A percentile compares a stretch with the other conserved stretches of the same genome.
These are phyloP conservation scores for Drosophila ezoana DNA, from an alignment of 2,888 invertebrate species.

Conservation along the genomic window DNA sequence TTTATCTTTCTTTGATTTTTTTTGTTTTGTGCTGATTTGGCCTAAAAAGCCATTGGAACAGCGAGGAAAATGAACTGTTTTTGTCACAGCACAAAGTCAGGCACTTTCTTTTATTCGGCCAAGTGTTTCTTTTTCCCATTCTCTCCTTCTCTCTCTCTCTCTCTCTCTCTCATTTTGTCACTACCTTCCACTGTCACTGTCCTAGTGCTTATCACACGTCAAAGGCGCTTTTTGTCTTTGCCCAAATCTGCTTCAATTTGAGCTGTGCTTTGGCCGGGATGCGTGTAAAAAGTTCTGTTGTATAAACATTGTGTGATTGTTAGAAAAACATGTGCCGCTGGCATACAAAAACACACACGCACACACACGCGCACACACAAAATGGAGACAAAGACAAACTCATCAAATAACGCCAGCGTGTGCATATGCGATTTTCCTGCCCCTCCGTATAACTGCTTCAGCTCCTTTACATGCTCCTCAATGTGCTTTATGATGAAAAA, in stretches of 20 bases:
- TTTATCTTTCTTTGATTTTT: slow-evolving; percentile 7
- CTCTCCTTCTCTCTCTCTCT: not conserved
- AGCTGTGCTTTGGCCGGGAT: slow-evolving; percentile 42
- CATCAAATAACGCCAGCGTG: slow-evolving; percentile 77
- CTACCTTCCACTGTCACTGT: not conserved
- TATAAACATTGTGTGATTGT: slow-evolving; percentile 81
- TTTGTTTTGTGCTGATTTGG: slow-evolving; percentile 45
- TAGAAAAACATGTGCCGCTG: slow-evolving; percentile 77
- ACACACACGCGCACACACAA: slow-evolving; percentile 17
- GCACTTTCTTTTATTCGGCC: slow-evolving; percentile 51
- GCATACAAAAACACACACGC: slow-evolving; percentile 48
- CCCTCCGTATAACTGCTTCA: not conserved
- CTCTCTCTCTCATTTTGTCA: not conserved
- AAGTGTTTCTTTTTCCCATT: slow-evolving; percentile 57
- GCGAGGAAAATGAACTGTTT: slow-evolving; percentile 61
- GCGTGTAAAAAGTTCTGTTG: slow-evolving; percentile 77
- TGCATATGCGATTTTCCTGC: slow-evolving; percentile 70
- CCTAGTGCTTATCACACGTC: slow-evolving; percentile 73
- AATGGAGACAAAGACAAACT: slow-evolving; percentile 57
- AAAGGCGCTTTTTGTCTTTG: slow-evolving; percentile 81
- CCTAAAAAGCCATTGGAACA: not conserved
- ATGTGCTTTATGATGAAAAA: slow-evolving; percentile 71
- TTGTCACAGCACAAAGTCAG: slow-evolving; percentile 61
- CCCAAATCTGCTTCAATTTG: slow-evolving; percentile 77
- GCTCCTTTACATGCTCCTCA: slow-evolving; percentile 35